Evolutionary conservation across 2,113 vertebrate genomes (phyloP), one percentile per base, ranked within the genome.

Genomic region (Cricetomys ansorgei): DNA sequence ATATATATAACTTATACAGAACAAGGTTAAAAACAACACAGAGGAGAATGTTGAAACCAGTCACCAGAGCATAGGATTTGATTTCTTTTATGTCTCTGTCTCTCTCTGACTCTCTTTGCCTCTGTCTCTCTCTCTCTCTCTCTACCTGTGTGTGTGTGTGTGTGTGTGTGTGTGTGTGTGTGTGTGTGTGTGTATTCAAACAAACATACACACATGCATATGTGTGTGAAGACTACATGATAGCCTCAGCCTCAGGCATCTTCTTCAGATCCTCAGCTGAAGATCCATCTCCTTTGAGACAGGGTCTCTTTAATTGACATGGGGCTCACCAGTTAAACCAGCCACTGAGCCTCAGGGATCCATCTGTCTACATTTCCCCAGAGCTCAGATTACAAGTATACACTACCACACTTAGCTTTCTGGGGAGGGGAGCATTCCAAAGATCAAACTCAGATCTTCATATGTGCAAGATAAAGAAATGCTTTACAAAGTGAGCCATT

Each of bases 21-120:
- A 19, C n/a, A 95, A 37, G 59, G 21, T 89, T 72, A 86, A 91
- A 25, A 89, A 89, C 53, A 19, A 87, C 84, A 85, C 64, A 89
- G 13, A 77, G 50, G 31, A 93, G 40, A 89, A 7, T 55, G 55
- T 55, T 83, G 91, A 69, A 21, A 87, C 57, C 10, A 87, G 25
- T 27, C 27, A 92, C 53, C n/a, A 84, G 81, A 84, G 57, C 5
- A 45, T 64, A 81, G 81, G 3, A 25, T 29, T 65, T 85, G 16
- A 48, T 65, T 27, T 81, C 29, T 81, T n/a, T 72, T 43, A n/a
- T 7, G 16, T 69, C 15, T 70, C 34, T 69, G 34, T 69, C 67
- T 19, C 17, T 70, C 37, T 70, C 5, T 70, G 4, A 37, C 16
- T 70, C 16, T 70, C 4, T 69, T n/a, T n/a, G n/a, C 65, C 65